phyloP scores from a whole-genome alignment of 2,797 vertebrate species.

The Leucoraja ocellata region DNA sequence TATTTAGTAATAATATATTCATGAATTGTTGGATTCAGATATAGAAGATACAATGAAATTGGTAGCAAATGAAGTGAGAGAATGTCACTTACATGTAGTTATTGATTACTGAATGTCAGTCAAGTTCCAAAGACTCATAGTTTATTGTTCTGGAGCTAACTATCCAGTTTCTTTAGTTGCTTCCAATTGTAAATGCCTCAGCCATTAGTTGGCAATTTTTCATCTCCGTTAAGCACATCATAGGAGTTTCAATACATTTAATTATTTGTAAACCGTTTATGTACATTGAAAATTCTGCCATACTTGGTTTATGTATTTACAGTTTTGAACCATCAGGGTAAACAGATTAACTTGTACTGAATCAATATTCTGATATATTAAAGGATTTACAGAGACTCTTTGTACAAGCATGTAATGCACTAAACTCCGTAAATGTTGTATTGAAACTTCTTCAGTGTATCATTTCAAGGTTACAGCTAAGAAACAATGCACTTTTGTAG shows the following conservation, averaged over 20 bases:
- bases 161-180: conserved; percentile 34
- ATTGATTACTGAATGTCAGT: conserved; percentile 47
- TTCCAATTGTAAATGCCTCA: conserved; percentile 18
- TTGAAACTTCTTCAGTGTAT: background rate
- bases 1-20: background rate
- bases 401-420: conserved; percentile 32
- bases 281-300: conserved; percentile 7
- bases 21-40: background rate
- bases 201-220: background rate
- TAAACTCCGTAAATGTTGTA: conserved; percentile 26
- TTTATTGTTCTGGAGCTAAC: conserved; percentile 47
- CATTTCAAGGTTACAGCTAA: conserved; percentile 2
- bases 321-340: conserved; percentile 26
- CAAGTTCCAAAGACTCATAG: conserved; percentile 66
- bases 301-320: conserved; percentile 12
- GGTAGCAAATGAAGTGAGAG: background rate
- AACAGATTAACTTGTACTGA: conserved; percentile 5
- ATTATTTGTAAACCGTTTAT: conserved; percentile 29
- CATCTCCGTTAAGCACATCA: background rate
- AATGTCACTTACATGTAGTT: conserved; percentile 6
- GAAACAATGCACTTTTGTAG: background rate
- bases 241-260: background rate
- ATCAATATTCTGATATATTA: conserved; percentile 20
- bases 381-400: conserved; percentile 20
- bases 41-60: background rate